Evolutionary conservation across 2,888 invertebrate species (phyloP).

Genomic region (Aphodius granarius): DNA sequence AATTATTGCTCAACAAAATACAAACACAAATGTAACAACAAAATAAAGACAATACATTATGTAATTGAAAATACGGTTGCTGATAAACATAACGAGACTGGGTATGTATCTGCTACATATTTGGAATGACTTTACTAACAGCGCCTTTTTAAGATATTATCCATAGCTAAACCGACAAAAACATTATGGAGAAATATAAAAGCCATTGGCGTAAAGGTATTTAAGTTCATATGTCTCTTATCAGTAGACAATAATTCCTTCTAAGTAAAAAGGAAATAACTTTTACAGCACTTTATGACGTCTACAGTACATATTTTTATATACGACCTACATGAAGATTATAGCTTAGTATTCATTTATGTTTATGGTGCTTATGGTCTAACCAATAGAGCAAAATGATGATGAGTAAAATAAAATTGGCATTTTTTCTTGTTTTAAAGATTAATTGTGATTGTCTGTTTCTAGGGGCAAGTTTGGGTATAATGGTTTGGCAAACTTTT

Average conservation of each 20-base stretch:
- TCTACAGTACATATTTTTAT: neutral
- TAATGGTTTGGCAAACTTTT: conserved; percentile 30
- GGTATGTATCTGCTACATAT: too few relatives aligned
- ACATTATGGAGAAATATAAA: neutral
- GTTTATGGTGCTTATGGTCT: neutral
- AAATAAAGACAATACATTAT: too few relatives aligned
- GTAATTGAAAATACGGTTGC: too few relatives aligned
- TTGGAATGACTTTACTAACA: neutral
- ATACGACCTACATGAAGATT: neutral
- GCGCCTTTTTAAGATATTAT: neutral
- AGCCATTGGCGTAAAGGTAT: neutral
- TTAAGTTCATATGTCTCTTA: neutral
- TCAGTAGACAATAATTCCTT: neutral
- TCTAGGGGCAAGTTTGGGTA: conserved; percentile 20
- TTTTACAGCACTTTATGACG: neutral
- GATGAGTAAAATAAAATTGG: neutral
- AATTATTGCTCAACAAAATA: too few relatives aligned
- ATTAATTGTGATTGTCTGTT: conserved; percentile 20
- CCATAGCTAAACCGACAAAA: neutral
- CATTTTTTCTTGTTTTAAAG: too few relatives aligned
- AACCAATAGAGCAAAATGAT: neutral
- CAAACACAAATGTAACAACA: too few relatives aligned
- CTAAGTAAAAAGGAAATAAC: neutral
- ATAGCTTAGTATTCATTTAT: neutral
- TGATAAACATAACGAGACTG: too few relatives aligned